Conservation (phyloP, 2,888 invertebrate genomes). For the Prosopocoilus inquinatus region DNA sequence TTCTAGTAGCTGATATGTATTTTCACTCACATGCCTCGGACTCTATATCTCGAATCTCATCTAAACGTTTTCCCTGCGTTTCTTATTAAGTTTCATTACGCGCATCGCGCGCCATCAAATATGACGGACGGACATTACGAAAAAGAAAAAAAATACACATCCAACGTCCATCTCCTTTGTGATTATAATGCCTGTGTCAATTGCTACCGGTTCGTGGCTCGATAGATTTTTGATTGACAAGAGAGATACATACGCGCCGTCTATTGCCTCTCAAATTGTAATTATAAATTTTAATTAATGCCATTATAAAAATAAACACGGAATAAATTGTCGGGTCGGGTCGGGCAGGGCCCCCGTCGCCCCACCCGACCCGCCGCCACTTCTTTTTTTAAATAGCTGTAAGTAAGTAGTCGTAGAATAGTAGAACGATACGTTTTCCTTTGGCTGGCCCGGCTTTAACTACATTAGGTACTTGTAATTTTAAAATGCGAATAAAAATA, state of each 20-base stretch:
- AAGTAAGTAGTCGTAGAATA: slow-evolving; percentile 3
- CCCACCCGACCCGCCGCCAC: no score
- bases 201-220: slow-evolving; percentile 25
- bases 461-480: slow-evolving; percentile 12
- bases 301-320: slow-evolving; percentile 5
- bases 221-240: slow-evolving; percentile 37
- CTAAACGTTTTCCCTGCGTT: no score
- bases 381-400: slow-evolving; percentile 6
- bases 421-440: neutral
- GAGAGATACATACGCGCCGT: slow-evolving; percentile 29
- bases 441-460: slow-evolving; percentile 14
- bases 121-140: slow-evolving; percentile 1
- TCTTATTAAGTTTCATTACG: no score
- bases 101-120: slow-evolving; percentile 1
- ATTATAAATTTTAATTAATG: slow-evolving; percentile 35
- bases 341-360: no score
- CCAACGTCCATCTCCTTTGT: slow-evolving; percentile 30
- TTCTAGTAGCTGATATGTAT: no score
- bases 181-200: slow-evolving; percentile 34
- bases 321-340: no score
- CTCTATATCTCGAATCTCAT: no score
- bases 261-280: slow-evolving; percentile 33
- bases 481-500: slow-evolving; percentile 7
- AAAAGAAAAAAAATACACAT: neutral
- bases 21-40: no score